Conservation (phyloP, 1,140 invertebrate genomes). For the Solenopsis fugax region DNA sequence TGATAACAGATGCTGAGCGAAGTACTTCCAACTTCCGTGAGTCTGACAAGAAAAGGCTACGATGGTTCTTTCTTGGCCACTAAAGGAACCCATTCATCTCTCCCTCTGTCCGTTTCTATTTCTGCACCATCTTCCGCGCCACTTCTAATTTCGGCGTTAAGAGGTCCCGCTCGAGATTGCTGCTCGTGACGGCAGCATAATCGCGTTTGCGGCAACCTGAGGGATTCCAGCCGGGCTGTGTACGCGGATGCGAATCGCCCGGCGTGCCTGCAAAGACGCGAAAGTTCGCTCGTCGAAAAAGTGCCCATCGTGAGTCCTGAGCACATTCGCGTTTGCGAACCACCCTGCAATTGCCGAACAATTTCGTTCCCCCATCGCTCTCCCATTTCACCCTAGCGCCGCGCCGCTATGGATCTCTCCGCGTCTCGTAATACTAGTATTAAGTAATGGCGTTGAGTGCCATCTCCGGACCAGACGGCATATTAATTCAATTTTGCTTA, state of each 20-base stretch:
- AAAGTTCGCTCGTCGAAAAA: not conserved
- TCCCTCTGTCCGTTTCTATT: not conserved
- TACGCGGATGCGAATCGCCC: not conserved
- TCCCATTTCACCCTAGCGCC: not conserved
- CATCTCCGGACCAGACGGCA: slow-evolving; percentile 67
- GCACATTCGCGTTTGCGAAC: not conserved
- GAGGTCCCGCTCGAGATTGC: not conserved
- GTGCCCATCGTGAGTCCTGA: not conserved
- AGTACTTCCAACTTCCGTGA: not conserved
- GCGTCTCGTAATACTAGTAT: slow-evolving; percentile 73
- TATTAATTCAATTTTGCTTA: slow-evolving; percentile 79
- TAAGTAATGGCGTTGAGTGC: slow-evolving; percentile 74
- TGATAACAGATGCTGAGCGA: not conserved
- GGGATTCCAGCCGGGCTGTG: not conserved
- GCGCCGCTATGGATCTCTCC: slow-evolving; percentile 20
- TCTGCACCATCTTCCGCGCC: slow-evolving; percentile 1
- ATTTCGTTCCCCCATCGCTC: not conserved
- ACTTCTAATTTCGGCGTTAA: slow-evolving; percentile 26
- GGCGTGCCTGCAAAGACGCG: not conserved
- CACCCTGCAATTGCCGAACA: slow-evolving; percentile 27
- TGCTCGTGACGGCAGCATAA: slow-evolving; percentile 26
- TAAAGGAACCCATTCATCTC: not conserved
- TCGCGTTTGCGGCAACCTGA: slow-evolving; percentile 49
- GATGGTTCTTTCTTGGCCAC: not conserved
- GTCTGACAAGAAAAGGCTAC: not conserved